Conservation (phyloP, 2,113 vertebrate genomes). For the Natator depressus region DNA sequence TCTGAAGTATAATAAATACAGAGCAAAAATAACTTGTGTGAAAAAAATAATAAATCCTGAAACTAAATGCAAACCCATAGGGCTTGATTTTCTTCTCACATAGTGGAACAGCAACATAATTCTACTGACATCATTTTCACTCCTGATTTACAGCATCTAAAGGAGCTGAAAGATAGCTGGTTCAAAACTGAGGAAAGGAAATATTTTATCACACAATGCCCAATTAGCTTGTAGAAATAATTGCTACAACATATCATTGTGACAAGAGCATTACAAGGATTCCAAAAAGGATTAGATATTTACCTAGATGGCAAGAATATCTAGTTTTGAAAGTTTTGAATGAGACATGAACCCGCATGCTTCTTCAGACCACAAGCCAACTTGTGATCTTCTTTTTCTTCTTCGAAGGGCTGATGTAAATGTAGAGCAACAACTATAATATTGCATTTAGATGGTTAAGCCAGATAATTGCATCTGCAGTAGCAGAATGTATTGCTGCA, state of each 20-base stretch:
- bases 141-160: background rate
- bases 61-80: too few relatives aligned
- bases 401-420: too few relatives aligned
- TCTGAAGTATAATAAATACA: background rate
- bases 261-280: background rate
- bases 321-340: background rate
- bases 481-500: too few relatives aligned
- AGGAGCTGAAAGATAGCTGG: background rate
- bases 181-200: background rate
- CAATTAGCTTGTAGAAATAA: background rate
- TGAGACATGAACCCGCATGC: background rate
- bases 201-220: background rate
- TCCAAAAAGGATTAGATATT: background rate
- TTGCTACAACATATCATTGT: background rate
- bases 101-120: background rate
- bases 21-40: background rate
- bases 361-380: background rate
- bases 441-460: too few relatives aligned
- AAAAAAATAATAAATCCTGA: background rate
- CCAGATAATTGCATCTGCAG: too few relatives aligned
- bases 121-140: background rate
- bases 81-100: background rate
- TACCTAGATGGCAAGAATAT: accelerated
- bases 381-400: too few relatives aligned
- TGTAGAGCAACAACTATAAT: too few relatives aligned